Evolutionary conservation across 2,797 vertebrate species (phyloP).

Genomic region (Aldrovandia affinis): DNA sequence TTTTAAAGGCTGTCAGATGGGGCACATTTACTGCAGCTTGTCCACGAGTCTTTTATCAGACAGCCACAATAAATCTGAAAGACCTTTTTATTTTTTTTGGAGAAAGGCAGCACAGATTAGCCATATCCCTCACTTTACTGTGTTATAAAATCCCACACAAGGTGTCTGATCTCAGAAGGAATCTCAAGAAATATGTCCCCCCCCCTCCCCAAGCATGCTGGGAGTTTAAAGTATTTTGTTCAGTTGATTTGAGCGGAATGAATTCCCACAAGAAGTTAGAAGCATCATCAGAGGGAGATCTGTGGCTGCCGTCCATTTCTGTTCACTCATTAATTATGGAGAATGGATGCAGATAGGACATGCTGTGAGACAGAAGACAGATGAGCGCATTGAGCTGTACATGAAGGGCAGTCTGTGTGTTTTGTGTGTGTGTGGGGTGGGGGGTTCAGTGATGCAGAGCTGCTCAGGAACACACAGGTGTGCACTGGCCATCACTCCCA

Average conservation of each 20-base stretch:
- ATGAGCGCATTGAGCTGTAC: neutral
- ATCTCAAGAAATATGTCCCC: no score
- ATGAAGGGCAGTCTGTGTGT: neutral
- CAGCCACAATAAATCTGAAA: slow-evolving; percentile 62
- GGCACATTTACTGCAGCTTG: slow-evolving; percentile 64
- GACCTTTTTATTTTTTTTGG: slow-evolving; percentile 55
- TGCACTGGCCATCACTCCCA: no score
- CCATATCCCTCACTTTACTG: neutral
- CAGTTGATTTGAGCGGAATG: neutral
- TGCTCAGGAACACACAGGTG: neutral
- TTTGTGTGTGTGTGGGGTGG: neutral
- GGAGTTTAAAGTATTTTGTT: slow-evolving; percentile 18
- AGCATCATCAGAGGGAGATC: slow-evolving; percentile 38
- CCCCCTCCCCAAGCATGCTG: neutral
- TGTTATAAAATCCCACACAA: neutral
- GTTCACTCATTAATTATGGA: slow-evolving; percentile 43
- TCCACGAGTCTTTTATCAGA: slow-evolving; percentile 57
- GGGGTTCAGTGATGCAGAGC: neutral
- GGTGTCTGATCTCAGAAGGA: neutral
- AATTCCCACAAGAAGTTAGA: slow-evolving; percentile 23
- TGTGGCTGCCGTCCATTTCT: slow-evolving; percentile 39
- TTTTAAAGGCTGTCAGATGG: slow-evolving; percentile 66
- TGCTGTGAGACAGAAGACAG: neutral
- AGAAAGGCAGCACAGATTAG: slow-evolving; percentile 48
- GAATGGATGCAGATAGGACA: slow-evolving; percentile 22